Evolutionary conservation across 2,888 invertebrate species (phyloP).

Genomic region (Cerastoderma edule): DNA sequence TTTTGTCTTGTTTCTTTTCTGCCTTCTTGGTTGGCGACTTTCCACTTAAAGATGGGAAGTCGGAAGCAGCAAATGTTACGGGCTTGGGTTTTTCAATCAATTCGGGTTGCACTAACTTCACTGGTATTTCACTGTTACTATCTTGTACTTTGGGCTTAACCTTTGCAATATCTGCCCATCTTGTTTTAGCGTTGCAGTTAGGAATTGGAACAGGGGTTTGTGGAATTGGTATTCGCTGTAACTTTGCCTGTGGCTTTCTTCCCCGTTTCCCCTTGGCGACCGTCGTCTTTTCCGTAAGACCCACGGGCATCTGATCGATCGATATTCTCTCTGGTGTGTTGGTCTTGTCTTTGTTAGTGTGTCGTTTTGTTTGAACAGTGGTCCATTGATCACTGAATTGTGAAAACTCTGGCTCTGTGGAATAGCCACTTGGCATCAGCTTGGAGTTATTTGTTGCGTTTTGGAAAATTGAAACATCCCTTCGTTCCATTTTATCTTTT

Average conservation of each 20-base stretch:
- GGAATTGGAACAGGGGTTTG: not conserved
- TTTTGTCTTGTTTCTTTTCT: slow-evolving; percentile 13
- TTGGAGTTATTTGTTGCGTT: too few species aligned
- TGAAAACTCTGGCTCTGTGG: not conserved
- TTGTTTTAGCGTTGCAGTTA: slow-evolving; percentile 19
- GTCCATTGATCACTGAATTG: slow-evolving; percentile 38
- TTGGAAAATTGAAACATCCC: too few species aligned
- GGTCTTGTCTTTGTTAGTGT: slow-evolving; percentile 39
- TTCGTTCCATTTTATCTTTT: too few species aligned
- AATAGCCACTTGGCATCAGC: not conserved
- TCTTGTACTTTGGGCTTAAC: slow-evolving; percentile 21
- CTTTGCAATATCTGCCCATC: slow-evolving; percentile 64
- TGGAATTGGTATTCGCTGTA: not conserved
- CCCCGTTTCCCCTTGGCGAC: not conserved
- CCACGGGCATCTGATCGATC: not conserved
- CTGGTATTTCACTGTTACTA: not conserved
- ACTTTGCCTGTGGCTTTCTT: slow-evolving; percentile 9
- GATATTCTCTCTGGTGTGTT: not conserved
- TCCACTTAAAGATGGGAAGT: slow-evolving; percentile 46
- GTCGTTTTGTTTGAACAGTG: slow-evolving; percentile 47
- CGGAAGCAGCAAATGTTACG: slow-evolving; percentile 21
- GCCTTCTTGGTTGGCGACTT: not conserved
- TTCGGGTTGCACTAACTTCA: not conserved
- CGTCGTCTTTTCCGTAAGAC: not conserved
- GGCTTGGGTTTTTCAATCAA: slow-evolving; percentile 1